Base-by-base conservation (phyloP, 2,797 vertebrate genomes). In the Darevskia nairensis region DNA sequence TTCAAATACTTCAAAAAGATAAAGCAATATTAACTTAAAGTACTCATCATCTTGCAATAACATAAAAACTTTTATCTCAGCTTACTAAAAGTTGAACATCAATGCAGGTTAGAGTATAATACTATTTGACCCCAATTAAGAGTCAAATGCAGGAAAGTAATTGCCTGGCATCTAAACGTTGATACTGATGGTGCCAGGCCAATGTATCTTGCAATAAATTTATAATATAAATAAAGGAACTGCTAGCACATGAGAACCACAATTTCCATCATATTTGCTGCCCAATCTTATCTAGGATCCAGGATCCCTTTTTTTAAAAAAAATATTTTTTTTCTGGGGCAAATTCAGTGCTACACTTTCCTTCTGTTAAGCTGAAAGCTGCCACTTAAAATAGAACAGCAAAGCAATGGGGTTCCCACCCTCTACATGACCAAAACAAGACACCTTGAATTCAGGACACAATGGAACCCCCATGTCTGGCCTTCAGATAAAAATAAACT, bases 401-500 rank as follows among this genome's bases (percentile, higher is more conserved):
- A 75, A 61, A 9, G 11, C 50, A 85, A 75, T 9, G 39, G 25
- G 25, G 19, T 21, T 66, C 64, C 64, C 64, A 66, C 21, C 8
- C 8, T 6, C 50, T 59, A 8, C 9, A 66, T 77, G 35, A n/a
- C 9, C 59, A 55, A 85, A 85, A 61, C 25, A 46, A 66, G 80
- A 66, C 19, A 29, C 39, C 41, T 13, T 64, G 17, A 50, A 82
- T n/a, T 17, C 72, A 72, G 80, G 13, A 66, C 17, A 21, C 71
- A 86, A 66, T 41, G 46, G 80, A 89, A 32, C 23, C 89, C 76
- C 3, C 80, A 61, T 4, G 81, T 15, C 39, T 1, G 86, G 78
- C 80, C 69, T 76, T 88, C 87, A 4, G 8, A 84, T 78, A 7
- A 87, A 3, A 29, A 27, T 3, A 81, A 87, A 80, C n/a, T 86